Conservation (phyloP, 2,888 invertebrate species). For the Drosophila ezoana region DNA sequence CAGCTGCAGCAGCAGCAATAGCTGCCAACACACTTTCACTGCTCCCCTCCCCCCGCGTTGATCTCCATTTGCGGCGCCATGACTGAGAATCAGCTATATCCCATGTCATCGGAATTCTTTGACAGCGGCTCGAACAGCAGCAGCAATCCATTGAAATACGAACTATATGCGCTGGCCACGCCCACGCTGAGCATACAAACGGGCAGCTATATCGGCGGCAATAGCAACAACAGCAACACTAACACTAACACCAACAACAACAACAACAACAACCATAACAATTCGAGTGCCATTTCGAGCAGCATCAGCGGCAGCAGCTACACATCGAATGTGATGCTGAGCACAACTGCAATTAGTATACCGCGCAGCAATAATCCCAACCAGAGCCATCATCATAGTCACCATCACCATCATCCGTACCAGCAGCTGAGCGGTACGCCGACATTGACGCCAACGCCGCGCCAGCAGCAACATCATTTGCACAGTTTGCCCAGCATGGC, state of each 20-base stretch:
- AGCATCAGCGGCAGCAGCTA: slow-evolving; percentile 48
- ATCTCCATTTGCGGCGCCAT: slow-evolving; percentile 62
- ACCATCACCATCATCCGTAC: slow-evolving; percentile 73
- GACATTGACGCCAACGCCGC: slow-evolving; percentile 47
- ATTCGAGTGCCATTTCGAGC: slow-evolving; percentile 41
- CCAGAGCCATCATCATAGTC: slow-evolving; percentile 81
- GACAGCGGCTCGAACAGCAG: slow-evolving; percentile 84
- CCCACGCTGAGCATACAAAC: slow-evolving; percentile 71
- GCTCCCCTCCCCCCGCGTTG: not conserved
- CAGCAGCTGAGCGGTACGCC: slow-evolving; percentile 70
- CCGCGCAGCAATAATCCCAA: slow-evolving; percentile 83
- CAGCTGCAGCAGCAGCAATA: not conserved
- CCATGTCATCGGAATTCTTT: slow-evolving; percentile 85
- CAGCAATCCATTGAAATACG: slow-evolving; percentile 84
- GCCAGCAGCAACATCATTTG: slow-evolving; percentile 60
- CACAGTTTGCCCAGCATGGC: slow-evolving; percentile 70
- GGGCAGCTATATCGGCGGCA: slow-evolving; percentile 37
- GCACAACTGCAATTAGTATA: slow-evolving; percentile 83
- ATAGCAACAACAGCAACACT: slow-evolving; percentile 33
- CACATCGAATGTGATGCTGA: slow-evolving; percentile 82
- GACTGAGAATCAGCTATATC: slow-evolving; percentile 85
- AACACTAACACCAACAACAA: slow-evolving; percentile 18
- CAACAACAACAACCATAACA: slow-evolving; percentile 32
- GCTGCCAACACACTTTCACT: not conserved
- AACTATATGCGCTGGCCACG: slow-evolving; percentile 80